Base-by-base conservation (phyloP, 37 sponge, comb jelly and placozoan genomes). In the Aplysina aerophoba region DNA sequence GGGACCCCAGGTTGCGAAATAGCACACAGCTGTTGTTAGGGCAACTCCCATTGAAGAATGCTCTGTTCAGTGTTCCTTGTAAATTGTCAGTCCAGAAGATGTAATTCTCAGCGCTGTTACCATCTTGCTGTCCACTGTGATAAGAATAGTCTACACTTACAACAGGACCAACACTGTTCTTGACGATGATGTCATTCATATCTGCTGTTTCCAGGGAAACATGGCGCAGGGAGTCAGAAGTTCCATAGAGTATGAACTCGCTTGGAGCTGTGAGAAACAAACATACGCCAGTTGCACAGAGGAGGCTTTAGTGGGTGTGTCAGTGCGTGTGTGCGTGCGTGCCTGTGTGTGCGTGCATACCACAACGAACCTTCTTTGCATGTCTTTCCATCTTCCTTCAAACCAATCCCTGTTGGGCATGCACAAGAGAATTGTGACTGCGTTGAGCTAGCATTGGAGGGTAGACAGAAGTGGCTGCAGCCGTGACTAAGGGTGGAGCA, bases 381-480 rank as follows among this genome's bases (percentile, higher is more conserved):
- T 44, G 83, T 89, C 30, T 50, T 20, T 15, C 37, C 39, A 44
- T 88, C 83, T 55, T 71, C 31, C 60, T 55, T 57, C 25, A 95
- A 57, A 20, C 15, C 24, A 20, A 56, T 81, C 25, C 90, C 93
- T 53, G 66, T 71, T 21, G 83, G 82, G 82, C 95, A 94, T 15
- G 25, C 56, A 85, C 93, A 91, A 22, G 68, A 41, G 0, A 88
- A 69, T 4, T 12, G 28, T 2, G 71, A 69, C 0, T 81, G 83
- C 35, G 75, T 58, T 24, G 61, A 28, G 17, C 59, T 27, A 20
- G 28, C 40, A 16, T 79, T 74, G 5, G 91, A 34, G 0, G 86
- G 27, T 16, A 95, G 58, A 81, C 95, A 95, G 15, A 90, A 50
- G 56, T 92, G 91, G 65, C 95, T 95, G 73, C 95, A 95, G 0